Base-by-base conservation (phyloP, 2,797 vertebrate species). In the Botia almorhae region DNA sequence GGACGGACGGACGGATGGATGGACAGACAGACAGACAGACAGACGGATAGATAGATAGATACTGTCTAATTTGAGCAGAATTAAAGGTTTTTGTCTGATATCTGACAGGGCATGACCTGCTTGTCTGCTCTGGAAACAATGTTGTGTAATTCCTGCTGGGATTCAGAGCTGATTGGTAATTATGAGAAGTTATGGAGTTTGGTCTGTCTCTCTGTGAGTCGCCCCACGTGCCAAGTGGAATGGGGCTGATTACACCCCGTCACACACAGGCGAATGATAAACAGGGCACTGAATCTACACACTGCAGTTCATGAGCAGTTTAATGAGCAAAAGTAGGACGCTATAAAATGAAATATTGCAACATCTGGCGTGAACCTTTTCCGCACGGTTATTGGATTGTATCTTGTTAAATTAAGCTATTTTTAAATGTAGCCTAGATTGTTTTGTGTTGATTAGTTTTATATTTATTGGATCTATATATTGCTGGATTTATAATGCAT, bases 101-200 rank as follows among this genome's bases (percentile, higher is more conserved):
- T 43, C 11, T n/a, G 60, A 56, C 43, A 48, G 82, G 64, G 71
- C 33, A 33, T 71, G 82, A 80, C 82, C 82, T 63, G 26, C 51
- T 79, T 71, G 65, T 65, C 77, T 70, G 58, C 72, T n/a, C 23
- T n/a, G 71, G 67, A 71, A 36, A 61, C 58, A 74, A 67, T 33
- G 16, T 72, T 71, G 67, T 71, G 77, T 83, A 76, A 83, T 83
- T 80, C 71, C 51, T 21, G 50, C 26, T 29, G 51, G 72, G 58
- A 68, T 76, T 51, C 33, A 79, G 71, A 60, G 33, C 50, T 80
- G 71, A 75, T 80, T 80, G 71, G 82, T 79, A 76, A 83, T 83
- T 83, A 80, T 80, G 53, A 64, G 21, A 74, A 26, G 58, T 11
- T 50, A 48, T 46, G 55, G 33, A 73, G 43, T 70, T 78, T 74